Base-by-base conservation (phyloP, 2,113 vertebrate genomes). In the Ramphastos sulfuratus region DNA sequence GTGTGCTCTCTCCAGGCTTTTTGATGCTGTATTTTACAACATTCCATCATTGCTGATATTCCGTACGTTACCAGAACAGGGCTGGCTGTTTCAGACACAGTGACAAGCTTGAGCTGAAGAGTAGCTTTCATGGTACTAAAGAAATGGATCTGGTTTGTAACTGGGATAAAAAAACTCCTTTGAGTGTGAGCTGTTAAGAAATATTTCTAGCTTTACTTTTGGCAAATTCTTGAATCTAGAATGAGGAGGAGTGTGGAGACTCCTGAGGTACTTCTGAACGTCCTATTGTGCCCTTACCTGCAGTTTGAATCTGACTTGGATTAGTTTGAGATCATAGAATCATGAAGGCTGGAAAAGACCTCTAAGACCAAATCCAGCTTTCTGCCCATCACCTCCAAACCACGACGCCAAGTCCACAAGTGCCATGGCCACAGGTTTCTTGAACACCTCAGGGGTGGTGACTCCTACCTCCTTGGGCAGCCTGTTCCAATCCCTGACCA, bases 181-280 rank as follows among this genome's bases (percentile, higher is more conserved):
- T 52, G 61, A 8, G 33, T 0, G 2, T 25, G 31, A 19, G 8
- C 15, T 7, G 15, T 9, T 56, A 28, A 2, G 19, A 52, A 35
- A 35, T 37, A 20, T 73, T 44, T 50, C 9, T 39, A 48, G 30
- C 37, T 44, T 54, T 9, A 44, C 16, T 64, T 71, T 5, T 58
- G 55, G 56, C 39, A 35, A 37, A 12, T 39, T 58, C 28, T 33
- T 52, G 10, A 46, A 4, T 39, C 9, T 19, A 0, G 0, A 27
- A 12, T 8, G 19, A 58, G 24, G 21, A 82, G 67, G 9, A 30
- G 10, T 12, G 6, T 0, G 4, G 6, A 7, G 21, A 46, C 19
- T 77, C 48, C 46, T 66, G 0, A 2, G 58, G 7, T 15, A 5
- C 59, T 71, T 70, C 21, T 25, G 14, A 46, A 35, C n/a, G 23